Conservation (phyloP, 2,797 vertebrate genomes). For the Enteromius argenteus region DNA sequence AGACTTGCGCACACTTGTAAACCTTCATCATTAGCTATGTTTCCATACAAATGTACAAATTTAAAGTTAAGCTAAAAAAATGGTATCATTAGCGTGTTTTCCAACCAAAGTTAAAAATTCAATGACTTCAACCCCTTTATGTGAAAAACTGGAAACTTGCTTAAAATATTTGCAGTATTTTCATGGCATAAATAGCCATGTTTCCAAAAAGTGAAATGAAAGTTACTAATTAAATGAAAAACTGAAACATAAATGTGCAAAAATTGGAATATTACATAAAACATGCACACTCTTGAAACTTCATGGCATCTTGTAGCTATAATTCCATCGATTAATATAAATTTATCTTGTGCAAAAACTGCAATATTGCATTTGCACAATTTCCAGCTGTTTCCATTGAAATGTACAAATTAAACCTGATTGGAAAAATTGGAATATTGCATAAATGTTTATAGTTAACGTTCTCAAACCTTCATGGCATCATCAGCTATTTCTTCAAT, state of each 20-base stretch:
- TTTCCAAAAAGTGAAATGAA: too few species aligned
- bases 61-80: neutral
- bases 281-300: too few species aligned
- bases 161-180: neutral
- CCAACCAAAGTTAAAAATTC: neutral
- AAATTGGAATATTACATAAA: too few species aligned
- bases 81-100: neutral
- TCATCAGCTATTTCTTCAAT: neutral
- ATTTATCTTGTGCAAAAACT: too few species aligned
- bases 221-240: too few species aligned
- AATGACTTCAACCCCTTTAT: neutral
- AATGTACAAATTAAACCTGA: neutral
- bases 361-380: neutral
- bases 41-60: neutral
- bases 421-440: neutral
- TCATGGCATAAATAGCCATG: too few species aligned
- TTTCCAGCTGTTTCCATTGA: neutral
- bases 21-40: neutral
- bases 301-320: too few species aligned
- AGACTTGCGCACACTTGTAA: neutral
- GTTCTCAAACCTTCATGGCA: neutral
- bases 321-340: too few species aligned
- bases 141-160: too few species aligned
- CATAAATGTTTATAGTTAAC: neutral
- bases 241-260: too few species aligned